phyloP scores from a whole-genome alignment of 2,113 vertebrate species.

The Scalopus aquaticus region DNA sequence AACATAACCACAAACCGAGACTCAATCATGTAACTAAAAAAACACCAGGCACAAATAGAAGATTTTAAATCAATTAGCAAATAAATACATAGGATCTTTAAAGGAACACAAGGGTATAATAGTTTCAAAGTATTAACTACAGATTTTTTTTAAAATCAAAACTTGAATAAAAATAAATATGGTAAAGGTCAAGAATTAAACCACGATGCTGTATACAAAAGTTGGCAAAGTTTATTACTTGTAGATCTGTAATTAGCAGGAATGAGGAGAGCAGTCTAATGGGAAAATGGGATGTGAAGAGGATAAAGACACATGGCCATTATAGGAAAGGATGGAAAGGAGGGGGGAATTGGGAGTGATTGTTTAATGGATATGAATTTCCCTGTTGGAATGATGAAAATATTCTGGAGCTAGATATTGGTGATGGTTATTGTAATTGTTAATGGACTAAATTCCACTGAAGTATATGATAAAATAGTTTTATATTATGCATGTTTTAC shows the following conservation, averaged over 20 bases:
- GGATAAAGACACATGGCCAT: not conserved
- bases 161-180: not conserved
- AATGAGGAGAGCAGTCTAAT: not conserved
- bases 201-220: not conserved
- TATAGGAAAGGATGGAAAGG: not conserved
- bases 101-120: not conserved
- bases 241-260: not conserved
- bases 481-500: not conserved
- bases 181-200: not conserved
- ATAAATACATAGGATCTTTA: not conserved
- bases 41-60: not conserved
- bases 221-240: not conserved
- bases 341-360: fast-evolving
- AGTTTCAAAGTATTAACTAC: not conserved
- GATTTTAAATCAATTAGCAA: not conserved
- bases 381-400: not conserved
- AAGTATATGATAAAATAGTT: not conserved
- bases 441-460: not conserved
- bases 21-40: not conserved
- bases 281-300: not conserved
- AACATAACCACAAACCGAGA: not conserved
- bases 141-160: not conserved
- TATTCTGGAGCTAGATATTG: not conserved
- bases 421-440: not conserved
- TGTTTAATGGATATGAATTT: not conserved